Evolutionary conservation across 2,113 vertebrate genomes (phyloP).

Genomic region (Trachemys scripta): DNA sequence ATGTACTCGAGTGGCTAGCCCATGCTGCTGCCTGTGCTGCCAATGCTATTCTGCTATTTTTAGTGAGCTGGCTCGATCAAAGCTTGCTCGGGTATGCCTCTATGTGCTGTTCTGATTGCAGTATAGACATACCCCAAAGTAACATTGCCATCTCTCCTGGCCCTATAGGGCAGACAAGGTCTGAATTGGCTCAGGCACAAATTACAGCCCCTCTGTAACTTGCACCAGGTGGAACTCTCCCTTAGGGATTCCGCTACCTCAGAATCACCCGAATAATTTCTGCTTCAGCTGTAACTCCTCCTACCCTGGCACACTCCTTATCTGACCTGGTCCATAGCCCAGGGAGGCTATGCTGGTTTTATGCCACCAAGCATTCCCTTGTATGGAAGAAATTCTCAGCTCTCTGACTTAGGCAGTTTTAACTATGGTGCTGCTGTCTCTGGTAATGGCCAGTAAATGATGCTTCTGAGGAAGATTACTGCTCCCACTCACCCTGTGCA

Average conservation of each 20-base stretch:
- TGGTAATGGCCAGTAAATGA: background rate
- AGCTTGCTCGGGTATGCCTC: background rate
- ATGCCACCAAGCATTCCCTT: background rate
- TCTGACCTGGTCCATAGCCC: background rate
- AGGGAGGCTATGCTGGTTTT: background rate
- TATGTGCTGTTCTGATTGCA: background rate
- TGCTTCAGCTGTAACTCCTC: background rate
- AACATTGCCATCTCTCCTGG: background rate
- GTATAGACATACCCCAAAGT: background rate
- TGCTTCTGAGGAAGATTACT: background rate
- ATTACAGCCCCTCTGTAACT: fast-evolving
- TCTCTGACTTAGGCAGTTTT: background rate
- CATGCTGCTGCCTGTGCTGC: background rate
- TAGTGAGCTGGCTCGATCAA: background rate
- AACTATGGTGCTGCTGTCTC: background rate
- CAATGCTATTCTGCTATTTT: background rate
- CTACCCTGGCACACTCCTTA: background rate
- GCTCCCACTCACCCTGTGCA: background rate
- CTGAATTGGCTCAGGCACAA: background rate
- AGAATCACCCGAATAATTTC: background rate
- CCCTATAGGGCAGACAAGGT: background rate
- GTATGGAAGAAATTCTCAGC: background rate
- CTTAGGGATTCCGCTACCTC: background rate
- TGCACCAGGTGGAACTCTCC: background rate
- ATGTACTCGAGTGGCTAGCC: background rate